Base-by-base conservation (phyloP, 2,797 vertebrate species). In the Coregonus ussuriensis region DNA sequence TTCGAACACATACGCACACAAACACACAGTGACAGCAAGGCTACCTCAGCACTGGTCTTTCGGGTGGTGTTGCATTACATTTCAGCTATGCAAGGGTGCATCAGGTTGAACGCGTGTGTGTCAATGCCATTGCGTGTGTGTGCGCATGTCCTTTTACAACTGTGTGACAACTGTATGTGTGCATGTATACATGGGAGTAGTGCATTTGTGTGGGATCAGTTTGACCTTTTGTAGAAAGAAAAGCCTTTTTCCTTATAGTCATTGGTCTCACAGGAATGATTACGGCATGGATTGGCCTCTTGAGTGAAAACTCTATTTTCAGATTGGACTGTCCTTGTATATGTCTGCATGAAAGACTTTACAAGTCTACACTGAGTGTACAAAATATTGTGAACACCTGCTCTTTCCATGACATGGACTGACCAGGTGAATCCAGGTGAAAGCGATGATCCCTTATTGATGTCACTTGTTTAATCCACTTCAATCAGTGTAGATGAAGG, bases 121-220 rank as follows among this genome's bases (percentile, higher is more conserved):
- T 66, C 1, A 7, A 41, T 41, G 41, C 41, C 41, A 41, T 41
- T 25, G 41, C 9, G 41, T 47, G 2, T 11, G 41, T 47, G 41
- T 47, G 41, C 11, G 16, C 18, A 3, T 59, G 41, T 59, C 16
- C 56, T 18, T 59, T 59, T 16, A 5, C 18, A 59, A n/a, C 54
- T 59, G 15, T 18, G 54, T 59, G 62, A 65, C 41, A 41, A 41
- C 41, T 41, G 62, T 21, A 4, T 65, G 25, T 65, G 62, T 4
- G 74, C 29, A 13, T 63, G 72, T 74, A 25, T 25, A 51, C 35
- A 35, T 53, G 47, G 31, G 63, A 9, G 7, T 51, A 18, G 41
- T 68, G 74, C 29, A 52, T n/a, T 52, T 56, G 11, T 6, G 65
- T 68, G 74, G 33, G 52, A 63, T 56, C 33, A n/a, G 63, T 31